Evolutionary conservation across 2,113 vertebrate genomes (phyloP), one percentile per base, ranked within the genome.

Genomic region (Sorex fumeus): DNA sequence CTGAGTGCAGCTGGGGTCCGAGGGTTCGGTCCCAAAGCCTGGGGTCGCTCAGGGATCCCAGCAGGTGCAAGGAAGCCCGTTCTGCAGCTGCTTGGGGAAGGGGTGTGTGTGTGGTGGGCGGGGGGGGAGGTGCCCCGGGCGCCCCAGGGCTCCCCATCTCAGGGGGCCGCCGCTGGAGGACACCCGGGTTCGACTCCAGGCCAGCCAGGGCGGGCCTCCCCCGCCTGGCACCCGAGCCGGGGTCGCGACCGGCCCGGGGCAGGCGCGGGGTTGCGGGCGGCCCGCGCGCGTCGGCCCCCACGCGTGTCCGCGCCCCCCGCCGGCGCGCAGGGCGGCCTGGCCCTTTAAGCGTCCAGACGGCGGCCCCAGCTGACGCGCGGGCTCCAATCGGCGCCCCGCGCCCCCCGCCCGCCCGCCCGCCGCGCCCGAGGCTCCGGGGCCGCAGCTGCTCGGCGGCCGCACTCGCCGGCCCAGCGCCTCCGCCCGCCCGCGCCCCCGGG

Each of bases 321-420:
- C 80, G 36, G 81, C 64, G 18, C 92, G 82, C 94, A 71, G 82
- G 79, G 95, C 45, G 64, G 97, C 96, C 97, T 98, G 98, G 98
- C 98, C 96, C 98, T 99, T 99, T 99, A 99, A 99, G 98, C 94
- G 97, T 97, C 98, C 98, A 97, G 98, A 98, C 98, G 97, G 98
- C 98, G 98, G 98, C 97, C 96, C 98, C 99, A 99, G 98, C 98
- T 99, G 98, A 99, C 98, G 98, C 98, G 97, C 82, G 96, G 97
- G 98, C 98, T 98, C 98, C 98, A 98, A 99, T 99, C 98, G 98
- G 98, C 98, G 93, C 97, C 96, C 95, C 95, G 95, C 96, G 96
- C 96, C 95, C 96, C 93, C 95, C 95, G 94, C 93, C 81, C 94
- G 90, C 93, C 96, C 94, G 94, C 95, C 95, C 94, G 93, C 81